Evolutionary conservation across 1,140 invertebrate genomes (phyloP).

Genomic region (Macrostomum lignano): DNA sequence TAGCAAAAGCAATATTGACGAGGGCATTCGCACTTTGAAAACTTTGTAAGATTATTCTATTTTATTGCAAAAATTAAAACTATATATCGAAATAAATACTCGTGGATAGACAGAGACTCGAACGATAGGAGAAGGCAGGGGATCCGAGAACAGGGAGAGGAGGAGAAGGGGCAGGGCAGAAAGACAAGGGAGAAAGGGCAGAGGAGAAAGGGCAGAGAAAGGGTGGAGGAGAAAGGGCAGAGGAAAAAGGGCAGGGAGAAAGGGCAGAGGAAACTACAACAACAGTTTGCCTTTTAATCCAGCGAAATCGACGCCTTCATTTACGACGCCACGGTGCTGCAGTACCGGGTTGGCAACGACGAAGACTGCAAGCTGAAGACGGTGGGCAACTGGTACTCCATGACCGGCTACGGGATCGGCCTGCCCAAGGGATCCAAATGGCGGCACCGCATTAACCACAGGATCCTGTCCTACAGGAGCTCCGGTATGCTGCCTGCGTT

Average conservation of each 20-base stretch:
- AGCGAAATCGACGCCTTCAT: slow-evolving; percentile 85
- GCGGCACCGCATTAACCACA: slow-evolving; percentile 68
- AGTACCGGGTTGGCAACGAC: slow-evolving; percentile 75
- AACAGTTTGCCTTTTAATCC: slow-evolving; percentile 5
- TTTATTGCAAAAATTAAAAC: no score
- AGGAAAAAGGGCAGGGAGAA: no score
- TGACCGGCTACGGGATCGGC: slow-evolving; percentile 59
- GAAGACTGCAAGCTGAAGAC: slow-evolving; percentile 77
- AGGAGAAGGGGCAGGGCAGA: no score
- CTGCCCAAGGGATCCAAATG: slow-evolving; percentile 85
- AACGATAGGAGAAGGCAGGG: no score
- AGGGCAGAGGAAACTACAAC: no score
- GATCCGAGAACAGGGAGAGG: no score
- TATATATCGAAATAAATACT: no score
- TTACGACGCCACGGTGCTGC: slow-evolving; percentile 85
- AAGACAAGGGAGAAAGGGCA: no score
- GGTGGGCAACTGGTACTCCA: slow-evolving; percentile 73
- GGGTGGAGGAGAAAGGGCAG: no score
- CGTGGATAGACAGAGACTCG: not conserved
- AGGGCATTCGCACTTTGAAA: slow-evolving; percentile 48
- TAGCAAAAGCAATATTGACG: slow-evolving; percentile 49
- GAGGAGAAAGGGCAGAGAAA: no score
- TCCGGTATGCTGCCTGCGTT: slow-evolving; percentile 40
- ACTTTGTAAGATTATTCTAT: not conserved
- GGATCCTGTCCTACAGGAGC: slow-evolving; percentile 66